Evolutionary conservation across 64 coral and sea anemone species (phyloP), one percentile per base, ranked within the genome.

Genomic region (Orbicella faveolata): DNA sequence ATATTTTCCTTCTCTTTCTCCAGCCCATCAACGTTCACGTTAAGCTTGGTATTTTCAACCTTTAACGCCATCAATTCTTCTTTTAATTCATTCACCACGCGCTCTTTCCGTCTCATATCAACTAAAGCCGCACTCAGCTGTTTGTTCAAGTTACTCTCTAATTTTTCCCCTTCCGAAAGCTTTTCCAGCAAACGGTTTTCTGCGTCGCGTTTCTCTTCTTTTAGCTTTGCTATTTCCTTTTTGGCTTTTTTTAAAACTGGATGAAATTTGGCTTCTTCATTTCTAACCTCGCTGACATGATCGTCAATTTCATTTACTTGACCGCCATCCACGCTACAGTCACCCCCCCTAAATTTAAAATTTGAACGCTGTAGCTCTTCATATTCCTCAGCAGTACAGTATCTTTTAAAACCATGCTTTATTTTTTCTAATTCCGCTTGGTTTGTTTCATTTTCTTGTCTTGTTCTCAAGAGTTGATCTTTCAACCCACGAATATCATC

Each of bases 331-430:
- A 36, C 26, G 6, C n/a, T 70, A 26, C n/a, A 23, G 25, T 11
- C 21, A n/a, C 39, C 37, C 0, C 19, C 81, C 16, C 13, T 16
- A 25, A 85, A 85, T 85, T 52, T 26, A 25, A 85, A 85, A 85
- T 73, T 65, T 39, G 26, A 20, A 35, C n/a, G 19, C 48, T 85
- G 36, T 37, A 85, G 39, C 14, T 85, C 82, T 53, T 85, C 82
- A 73, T 85, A 85, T 30, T 85, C 82, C 18, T 85, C 82, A 72
- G 65, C 82, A 4, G 82, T 85, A 9, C 82, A 85, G 52, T 69
- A 85, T 73, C 39, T 85, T 62, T 72, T 85, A 2, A 85, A 85
- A 14, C 65, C 63, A 52, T 52, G 9, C 36, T 85, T 85, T 48
- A 85, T 73, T 41, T 66, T 85, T 13, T 33, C 65, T 17, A 85